These are phyloP conservation scores for Listronotus bonariensis DNA, from an alignment of 1,140 invertebrate genomes.

Conservation along the genomic window DNA sequence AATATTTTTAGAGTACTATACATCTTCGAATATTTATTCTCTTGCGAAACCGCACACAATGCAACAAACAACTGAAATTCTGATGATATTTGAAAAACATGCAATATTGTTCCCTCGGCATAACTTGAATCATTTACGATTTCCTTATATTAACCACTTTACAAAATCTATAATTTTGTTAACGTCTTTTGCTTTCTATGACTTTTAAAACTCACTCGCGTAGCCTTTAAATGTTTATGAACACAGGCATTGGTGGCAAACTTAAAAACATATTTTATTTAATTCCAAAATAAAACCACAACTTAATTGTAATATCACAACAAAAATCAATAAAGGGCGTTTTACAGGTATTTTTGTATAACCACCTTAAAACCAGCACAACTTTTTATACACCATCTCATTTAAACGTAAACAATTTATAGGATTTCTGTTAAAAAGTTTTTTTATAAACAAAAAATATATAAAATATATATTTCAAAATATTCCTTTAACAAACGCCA, in stretches of 20 bases:
- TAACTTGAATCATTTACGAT: conserved; percentile 10
- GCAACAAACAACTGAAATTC: conserved; percentile 18
- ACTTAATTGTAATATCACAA: conserved; percentile 5
- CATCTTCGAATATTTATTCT: conserved; percentile 10
- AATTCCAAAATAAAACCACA: conserved; percentile 9
- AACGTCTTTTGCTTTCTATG: neutral
- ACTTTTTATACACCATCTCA: conserved; percentile 16
- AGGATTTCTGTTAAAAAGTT: neutral
- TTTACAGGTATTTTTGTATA: conserved; percentile 40
- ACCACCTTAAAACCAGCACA: neutral
- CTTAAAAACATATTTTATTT: conserved; percentile 1
- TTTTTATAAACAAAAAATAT: neutral
- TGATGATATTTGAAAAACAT: conserved; percentile 16
- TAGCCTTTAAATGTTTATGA: neutral
- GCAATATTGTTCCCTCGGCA: conserved; percentile 9
- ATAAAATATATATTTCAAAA: conserved; percentile 9
- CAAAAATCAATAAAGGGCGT: conserved; percentile 56
- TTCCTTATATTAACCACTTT: neutral
- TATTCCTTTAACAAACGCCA: conserved; percentile 47
- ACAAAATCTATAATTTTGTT: too few species aligned
- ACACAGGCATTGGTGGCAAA: conserved; percentile 13
- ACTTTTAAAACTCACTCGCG: conserved; percentile 36
- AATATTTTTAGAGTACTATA: conserved; percentile 4
- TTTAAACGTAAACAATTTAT: conserved; percentile 1
- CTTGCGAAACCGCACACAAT: conserved; percentile 23